These are phyloP conservation scores for Erithacus rubecula DNA, from an alignment of 2,797 vertebrate genomes.

Conservation along the genomic window DNA sequence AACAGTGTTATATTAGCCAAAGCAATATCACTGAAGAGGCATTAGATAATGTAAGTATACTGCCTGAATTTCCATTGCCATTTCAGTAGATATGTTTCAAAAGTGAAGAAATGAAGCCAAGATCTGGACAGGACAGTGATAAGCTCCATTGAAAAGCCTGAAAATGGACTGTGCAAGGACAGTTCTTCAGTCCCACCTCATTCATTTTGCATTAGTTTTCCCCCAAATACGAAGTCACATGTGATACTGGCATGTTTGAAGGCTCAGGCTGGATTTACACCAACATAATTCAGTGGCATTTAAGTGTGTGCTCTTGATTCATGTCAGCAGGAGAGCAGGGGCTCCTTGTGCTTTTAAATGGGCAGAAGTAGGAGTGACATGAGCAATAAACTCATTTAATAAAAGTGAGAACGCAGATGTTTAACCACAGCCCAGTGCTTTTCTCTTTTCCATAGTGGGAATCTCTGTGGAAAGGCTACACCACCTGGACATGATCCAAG, in stretches of 20 bases:
- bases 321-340: neutral
- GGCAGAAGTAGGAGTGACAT: neutral
- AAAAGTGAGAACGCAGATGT: neutral
- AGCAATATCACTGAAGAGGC: neutral
- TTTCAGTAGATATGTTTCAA: neutral
- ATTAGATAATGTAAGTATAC: neutral
- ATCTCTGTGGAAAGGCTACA: rapidly evolving
- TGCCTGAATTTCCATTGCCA: neutral
- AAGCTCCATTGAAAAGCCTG: neutral
- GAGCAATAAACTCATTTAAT: neutral
- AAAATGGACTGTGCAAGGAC: neutral
- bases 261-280: neutral
- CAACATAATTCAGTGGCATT: neutral
- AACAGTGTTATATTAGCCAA: neutral
- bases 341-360: neutral
- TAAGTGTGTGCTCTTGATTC: neutral
- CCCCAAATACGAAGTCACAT: neutral
- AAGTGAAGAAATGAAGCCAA: neutral
- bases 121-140: neutral
- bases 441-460: neutral
- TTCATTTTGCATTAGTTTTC: neutral
- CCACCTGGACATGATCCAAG: rapidly evolving
- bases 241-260: neutral
- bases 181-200: neutral
- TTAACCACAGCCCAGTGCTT: rapidly evolving